Conservation (phyloP, 2,113 vertebrate species). For the Mugil cephalus region DNA sequence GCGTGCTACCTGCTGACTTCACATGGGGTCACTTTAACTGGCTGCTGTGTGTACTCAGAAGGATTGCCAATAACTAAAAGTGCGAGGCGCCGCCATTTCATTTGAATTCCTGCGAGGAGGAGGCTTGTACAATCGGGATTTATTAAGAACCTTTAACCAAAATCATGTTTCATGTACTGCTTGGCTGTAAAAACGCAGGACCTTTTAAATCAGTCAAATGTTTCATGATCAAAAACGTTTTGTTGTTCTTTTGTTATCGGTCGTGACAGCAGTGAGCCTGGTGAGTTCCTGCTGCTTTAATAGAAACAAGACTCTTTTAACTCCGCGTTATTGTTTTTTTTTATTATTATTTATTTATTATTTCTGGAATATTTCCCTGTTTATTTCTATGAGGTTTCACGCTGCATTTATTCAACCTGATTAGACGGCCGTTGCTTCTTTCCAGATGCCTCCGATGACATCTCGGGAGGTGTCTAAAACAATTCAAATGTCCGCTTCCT, state of each 20-base stretch:
- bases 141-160: slow-evolving; percentile 48
- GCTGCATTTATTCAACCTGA: slow-evolving; percentile 28
- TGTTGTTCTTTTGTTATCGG: slow-evolving; percentile 49
- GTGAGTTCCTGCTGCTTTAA: slow-evolving; percentile 34
- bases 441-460: slow-evolving; percentile 43
- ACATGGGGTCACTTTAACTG: slow-evolving; percentile 67
- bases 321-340: neutral
- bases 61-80: slow-evolving; percentile 70
- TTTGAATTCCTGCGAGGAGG: slow-evolving; percentile 49
- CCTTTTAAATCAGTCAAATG: slow-evolving; percentile 52
- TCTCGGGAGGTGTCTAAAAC: slow-evolving; percentile 60
- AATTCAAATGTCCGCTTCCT: slow-evolving; percentile 56
- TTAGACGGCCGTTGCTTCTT: slow-evolving; percentile 12
- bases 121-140: slow-evolving; percentile 55
- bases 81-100: slow-evolving; percentile 53
- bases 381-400: slow-evolving; percentile 15
- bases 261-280: slow-evolving; percentile 22
- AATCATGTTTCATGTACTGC: slow-evolving; percentile 25
- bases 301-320: slow-evolving; percentile 4
- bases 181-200: slow-evolving; percentile 13
- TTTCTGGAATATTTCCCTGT: neutral
- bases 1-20: slow-evolving; percentile 77
- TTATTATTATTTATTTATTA: too few species aligned
- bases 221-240: slow-evolving; percentile 36
- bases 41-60: slow-evolving; percentile 41